Evolutionary conservation across 2,888 invertebrate genomes (phyloP), one percentile per base, ranked within the genome.

Genomic region (Macrophya alboannulata): DNA sequence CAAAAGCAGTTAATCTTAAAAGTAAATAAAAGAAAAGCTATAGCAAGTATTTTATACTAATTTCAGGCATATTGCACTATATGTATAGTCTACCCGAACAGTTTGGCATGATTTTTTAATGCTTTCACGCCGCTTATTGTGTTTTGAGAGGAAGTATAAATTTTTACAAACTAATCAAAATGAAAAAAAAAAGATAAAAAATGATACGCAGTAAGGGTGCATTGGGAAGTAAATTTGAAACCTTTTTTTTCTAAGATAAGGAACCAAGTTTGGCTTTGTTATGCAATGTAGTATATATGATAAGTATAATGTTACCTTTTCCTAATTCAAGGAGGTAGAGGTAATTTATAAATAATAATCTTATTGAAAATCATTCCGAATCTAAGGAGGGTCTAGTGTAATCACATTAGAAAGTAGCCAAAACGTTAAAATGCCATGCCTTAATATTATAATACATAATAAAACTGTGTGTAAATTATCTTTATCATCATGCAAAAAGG

Each of bases 1-100:
- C 83, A 83, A 25, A 85, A 21, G 21, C 25, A 15, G 15, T 37
- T 25, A 9, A 40, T 59, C 72, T 85, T 85, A 83, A 68, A 74
- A 55, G 4, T 79, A 59, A 15, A 21, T 62, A 59, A 21, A 62
- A 59, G 9, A n/a, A 62, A 62, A 81, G 21, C 40, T 59, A 40
- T 21, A 43, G 15, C 15, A 37, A n/a, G 3, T 8, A 21, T 25
- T 45, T 31, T 6, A 6, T 6, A 62, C 25, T 25, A 62, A 62
- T 25, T 62, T 9, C 25, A 21, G 10, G 3, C 21, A 55, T 55
- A 17, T 55, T n/a, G 6, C 17, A 55, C 55, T 55, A n/a, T 55
- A n/a, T n/a, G n/a, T n/a, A 1, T 17, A 55, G 15, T 55, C 55
- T 48, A 55, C 8, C 1, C n/a, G 17, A 55, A 6, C 0, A 55